Base-by-base conservation (phyloP, 2,888 invertebrate genomes). In the Nycteola revayana region DNA sequence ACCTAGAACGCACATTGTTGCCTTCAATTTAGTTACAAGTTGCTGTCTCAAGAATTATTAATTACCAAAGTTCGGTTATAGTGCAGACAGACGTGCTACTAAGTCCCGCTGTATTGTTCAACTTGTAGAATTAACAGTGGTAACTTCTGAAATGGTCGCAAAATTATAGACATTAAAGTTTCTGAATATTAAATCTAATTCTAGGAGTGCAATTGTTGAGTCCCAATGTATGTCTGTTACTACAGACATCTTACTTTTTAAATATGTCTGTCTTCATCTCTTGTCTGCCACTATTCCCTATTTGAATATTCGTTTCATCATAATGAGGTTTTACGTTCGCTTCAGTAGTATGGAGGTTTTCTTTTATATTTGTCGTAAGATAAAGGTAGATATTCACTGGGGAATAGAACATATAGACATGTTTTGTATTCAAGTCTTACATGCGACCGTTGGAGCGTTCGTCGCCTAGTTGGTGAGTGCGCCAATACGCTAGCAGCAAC, bases 251-350 rank as follows among this genome's bases (percentile, higher is more conserved):
- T n/a, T n/a, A n/a, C n/a, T n/a, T n/a, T n/a, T n/a, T n/a, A n/a
- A n/a, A n/a, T n/a, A n/a, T n/a, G n/a, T n/a, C n/a, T n/a, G n/a
- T n/a, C n/a, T n/a, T 5, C 35, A 32, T 28, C 43, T 49, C 28
- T 46, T 36, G 47, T 47, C 31, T 32, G 28, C 32, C 31, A 14
- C 32, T 36, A 42, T 36, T 40, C 41, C 30, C 34, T 40, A 35
- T 35, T 41, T 48, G 35, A 51, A 44, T 58, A 64, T 61, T 58
- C 65, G 50, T 64, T 60, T 45, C 51, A 46, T 32, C 42, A 65
- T 59, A 67, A 66, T 73, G 70, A 73, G 63, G 70, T 70, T 72
- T 72, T 66, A 66, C 59, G 50, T 57, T 55, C 49, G 50, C 51
- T 54, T 68, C 66, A 75, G 77, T 72, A 69, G 68, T 69, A 60